Percentiles rank a stretch among this genome's conserved stretches.
phyloP scores from a whole-genome alignment of 2,797 vertebrate genomes.

The Micropoecilia bifurca region DNA sequence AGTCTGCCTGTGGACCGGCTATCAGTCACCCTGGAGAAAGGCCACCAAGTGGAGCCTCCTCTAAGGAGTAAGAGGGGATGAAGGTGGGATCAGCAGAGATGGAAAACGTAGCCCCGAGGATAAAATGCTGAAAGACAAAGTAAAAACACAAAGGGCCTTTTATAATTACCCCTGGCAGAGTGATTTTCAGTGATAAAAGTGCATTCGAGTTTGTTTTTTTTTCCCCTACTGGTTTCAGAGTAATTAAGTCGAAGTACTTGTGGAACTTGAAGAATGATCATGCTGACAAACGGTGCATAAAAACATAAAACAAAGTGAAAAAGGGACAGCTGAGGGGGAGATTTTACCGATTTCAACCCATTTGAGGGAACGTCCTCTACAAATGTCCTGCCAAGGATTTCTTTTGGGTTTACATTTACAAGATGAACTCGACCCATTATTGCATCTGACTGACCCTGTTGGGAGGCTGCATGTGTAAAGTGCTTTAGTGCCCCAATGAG shows the following conservation, averaged over 20 bases:
- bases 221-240: conserved; percentile 36
- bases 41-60: conserved; percentile 67
- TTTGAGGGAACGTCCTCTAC: conserved; percentile 23
- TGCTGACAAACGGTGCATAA: conserved; percentile 35
- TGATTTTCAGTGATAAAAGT: conserved; percentile 5
- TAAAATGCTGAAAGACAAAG: conserved; percentile 54
- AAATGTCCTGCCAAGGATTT: conserved; percentile 16
- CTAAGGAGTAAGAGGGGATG: conserved; percentile 37
- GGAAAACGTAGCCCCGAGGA: conserved; percentile 45
- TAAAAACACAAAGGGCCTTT: conserved; percentile 39
- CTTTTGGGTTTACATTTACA: conserved; percentile 29
- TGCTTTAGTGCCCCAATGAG: conserved; percentile 28
- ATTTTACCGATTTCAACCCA: conserved; percentile 15
- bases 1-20: conserved; percentile 61
- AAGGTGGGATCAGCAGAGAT: conserved; percentile 52
- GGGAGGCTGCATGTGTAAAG: conserved; percentile 21
- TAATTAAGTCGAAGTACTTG: conserved; percentile 56
- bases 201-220: conserved; percentile 40
- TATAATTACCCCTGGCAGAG: conserved; percentile 44
- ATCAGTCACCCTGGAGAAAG: conserved; percentile 69
- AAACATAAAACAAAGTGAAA: conserved; percentile 35
- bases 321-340: conserved; percentile 16
- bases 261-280: conserved; percentile 43
- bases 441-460: conserved; percentile 28
- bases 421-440: conserved; percentile 19